Percentiles rank a stretch among this genome's conserved stretches.
phyloP scores from a whole-genome alignment of 2,888 invertebrate species.

The Eupithecia inturbata region DNA sequence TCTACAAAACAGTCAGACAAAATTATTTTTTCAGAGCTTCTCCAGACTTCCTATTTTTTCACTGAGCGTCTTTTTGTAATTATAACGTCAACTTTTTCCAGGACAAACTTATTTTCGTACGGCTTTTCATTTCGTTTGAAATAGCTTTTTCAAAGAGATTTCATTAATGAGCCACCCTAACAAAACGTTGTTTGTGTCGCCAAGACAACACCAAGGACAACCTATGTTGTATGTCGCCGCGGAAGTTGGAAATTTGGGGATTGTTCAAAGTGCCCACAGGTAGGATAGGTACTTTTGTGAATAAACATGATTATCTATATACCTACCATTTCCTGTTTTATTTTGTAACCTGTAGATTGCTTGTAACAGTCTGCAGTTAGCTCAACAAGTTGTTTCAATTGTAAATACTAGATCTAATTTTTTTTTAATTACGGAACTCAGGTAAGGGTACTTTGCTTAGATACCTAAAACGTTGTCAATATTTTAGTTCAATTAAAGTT shows the following conservation, averaged over 20 bases:
- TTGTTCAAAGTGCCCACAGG: slow-evolving; percentile 1
- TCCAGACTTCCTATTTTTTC: neutral
- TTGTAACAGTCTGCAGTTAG: too few species aligned
- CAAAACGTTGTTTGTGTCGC: slow-evolving; percentile 28
- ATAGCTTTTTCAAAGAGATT: slow-evolving; percentile 28
- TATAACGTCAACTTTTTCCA: slow-evolving; percentile 18
- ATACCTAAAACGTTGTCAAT: too few species aligned
- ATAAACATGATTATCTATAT: neutral
- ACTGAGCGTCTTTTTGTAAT: slow-evolving; percentile 20
- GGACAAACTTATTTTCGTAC: slow-evolving; percentile 20
- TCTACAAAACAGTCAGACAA: too few species aligned
- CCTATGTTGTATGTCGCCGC: too few species aligned
- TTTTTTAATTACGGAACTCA: too few species aligned
- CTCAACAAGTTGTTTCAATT: too few species aligned
- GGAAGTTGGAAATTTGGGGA: slow-evolving; percentile 22
- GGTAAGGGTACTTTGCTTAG: neutral
- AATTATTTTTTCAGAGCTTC: too few species aligned
- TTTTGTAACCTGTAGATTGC: too few species aligned
- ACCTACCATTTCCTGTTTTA: neutral
- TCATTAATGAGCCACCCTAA: slow-evolving; percentile 29
- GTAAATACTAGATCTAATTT: too few species aligned
- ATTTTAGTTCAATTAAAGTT: too few species aligned
- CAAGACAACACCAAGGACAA: too few species aligned
- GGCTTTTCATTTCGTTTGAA: slow-evolving; percentile 22
- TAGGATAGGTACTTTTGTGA: neutral